phyloP scores from a whole-genome alignment of 2,888 invertebrate species.

The Drosophila peninsularis region DNA sequence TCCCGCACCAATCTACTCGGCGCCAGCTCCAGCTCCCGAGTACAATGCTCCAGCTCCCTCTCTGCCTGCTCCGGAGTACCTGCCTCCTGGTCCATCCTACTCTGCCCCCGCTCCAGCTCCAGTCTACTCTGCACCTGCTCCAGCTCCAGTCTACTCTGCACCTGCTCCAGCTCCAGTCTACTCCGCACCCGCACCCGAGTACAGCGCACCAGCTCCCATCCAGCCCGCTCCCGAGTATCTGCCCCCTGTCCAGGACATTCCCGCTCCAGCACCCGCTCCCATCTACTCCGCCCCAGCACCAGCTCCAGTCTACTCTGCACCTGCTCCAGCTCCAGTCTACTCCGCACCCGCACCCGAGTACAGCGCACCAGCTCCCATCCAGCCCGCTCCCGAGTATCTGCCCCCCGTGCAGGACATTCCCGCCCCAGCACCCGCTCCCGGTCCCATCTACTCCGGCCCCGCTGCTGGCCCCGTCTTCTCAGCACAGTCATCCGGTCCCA shows the following conservation, averaged over 20 bases:
- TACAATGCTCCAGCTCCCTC: conserved; percentile 41
- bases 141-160: conserved; percentile 19
- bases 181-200: conserved; percentile 43
- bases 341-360: conserved; percentile 39
- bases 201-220: conserved; percentile 36
- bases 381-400: conserved; percentile 49
- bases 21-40: conserved; percentile 30
- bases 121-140: conserved; percentile 11
- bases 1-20: conserved; percentile 30
- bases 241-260: conserved; percentile 44
- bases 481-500: conserved; percentile 27
- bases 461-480: conserved; percentile 32
- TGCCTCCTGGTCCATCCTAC: conserved; percentile 24
- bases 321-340: conserved; percentile 44
- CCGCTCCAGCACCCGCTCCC: conserved; percentile 43
- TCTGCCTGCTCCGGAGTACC: conserved; percentile 45
- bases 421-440: conserved; percentile 47
- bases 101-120: not conserved
- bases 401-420: conserved; percentile 47
- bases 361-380: conserved; percentile 36
- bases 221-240: conserved; percentile 48
- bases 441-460: conserved; percentile 32
- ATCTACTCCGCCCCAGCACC: conserved; percentile 52
- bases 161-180: conserved; percentile 40
- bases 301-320: conserved; percentile 49